A percentile compares a stretch with the other conserved stretches of the same genome.
Evolutionary conservation across 2,113 vertebrate species (phyloP).

Genomic region (Gasterosteus aculeatus): DNA sequence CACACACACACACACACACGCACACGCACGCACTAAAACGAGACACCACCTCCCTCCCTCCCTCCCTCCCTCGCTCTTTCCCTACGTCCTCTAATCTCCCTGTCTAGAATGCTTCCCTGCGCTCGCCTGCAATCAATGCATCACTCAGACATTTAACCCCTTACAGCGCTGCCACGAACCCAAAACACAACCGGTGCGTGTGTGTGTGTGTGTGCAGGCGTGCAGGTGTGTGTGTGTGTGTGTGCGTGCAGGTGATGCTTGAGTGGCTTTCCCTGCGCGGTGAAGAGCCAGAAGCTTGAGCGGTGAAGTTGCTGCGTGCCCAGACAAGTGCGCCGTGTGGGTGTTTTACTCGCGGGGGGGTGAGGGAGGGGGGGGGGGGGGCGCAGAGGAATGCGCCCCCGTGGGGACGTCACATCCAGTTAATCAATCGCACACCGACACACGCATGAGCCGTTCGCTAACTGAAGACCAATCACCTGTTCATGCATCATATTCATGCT

Average conservation of each 20-base stretch:
- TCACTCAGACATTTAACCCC: slow-evolving; percentile 82
- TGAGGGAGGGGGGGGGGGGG: background rate
- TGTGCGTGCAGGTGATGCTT: slow-evolving; percentile 19
- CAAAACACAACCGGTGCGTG: slow-evolving; percentile 32
- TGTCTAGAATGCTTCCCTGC: slow-evolving; percentile 80
- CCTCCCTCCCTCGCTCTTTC: slow-evolving; percentile 38
- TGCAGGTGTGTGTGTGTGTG: slow-evolving; percentile 17
- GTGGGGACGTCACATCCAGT: slow-evolving; percentile 10
- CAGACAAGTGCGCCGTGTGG: slow-evolving; percentile 38
- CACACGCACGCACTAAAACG: slow-evolving; percentile 67
- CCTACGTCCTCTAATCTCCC: slow-evolving; percentile 79
- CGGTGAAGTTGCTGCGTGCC: slow-evolving; percentile 41
- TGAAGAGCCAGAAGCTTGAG: slow-evolving; percentile 11
- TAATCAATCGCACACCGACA: slow-evolving; percentile 26
- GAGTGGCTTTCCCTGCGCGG: slow-evolving; percentile 34
- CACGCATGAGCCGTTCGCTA: slow-evolving; percentile 2
- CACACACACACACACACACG: slow-evolving; percentile 43
- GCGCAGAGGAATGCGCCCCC: slow-evolving; percentile 9
- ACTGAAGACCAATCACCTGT: background rate
- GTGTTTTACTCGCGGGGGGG: slow-evolving; percentile 6
- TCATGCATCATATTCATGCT: background rate
- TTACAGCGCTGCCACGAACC: slow-evolving; percentile 53
- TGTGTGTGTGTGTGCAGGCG: slow-evolving; percentile 28
- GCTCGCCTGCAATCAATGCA: slow-evolving; percentile 81
- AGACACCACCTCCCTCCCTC: slow-evolving; percentile 49